phyloP scores from a whole-genome alignment of 2,797 vertebrate genomes.

The Rachycentron canadum region DNA sequence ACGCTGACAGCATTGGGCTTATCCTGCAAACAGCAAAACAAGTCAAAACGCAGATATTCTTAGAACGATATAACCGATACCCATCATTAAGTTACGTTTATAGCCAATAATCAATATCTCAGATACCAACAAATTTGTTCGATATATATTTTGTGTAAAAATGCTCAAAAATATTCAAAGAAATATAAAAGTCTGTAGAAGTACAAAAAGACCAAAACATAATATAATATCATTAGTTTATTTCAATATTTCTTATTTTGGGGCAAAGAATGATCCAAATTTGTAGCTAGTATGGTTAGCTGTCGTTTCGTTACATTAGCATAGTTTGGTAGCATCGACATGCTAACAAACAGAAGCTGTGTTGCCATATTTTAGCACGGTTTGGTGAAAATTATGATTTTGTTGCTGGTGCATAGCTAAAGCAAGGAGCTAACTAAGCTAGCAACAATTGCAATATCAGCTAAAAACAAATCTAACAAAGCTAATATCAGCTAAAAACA shows the following conservation, averaged over 20 bases:
- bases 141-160: no score
- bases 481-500: no score
- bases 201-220: neutral
- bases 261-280: neutral
- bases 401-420: neutral
- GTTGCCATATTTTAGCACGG: no score
- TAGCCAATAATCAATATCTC: neutral
- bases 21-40: slow-evolving; percentile 79
- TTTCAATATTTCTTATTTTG: neutral
- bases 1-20: slow-evolving; percentile 83
- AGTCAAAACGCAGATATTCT: neutral
- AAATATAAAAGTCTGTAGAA: neutral
- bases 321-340: neutral
- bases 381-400: neutral
- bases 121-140: no score
- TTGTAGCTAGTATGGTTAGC: neutral
- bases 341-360: neutral
- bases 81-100: no score
- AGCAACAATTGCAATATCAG: no score
- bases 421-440: neutral
- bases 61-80: no score
- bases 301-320: no score
- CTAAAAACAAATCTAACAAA: no score
- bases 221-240: no score
- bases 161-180: no score